Evolutionary conservation across 1,140 invertebrate species (phyloP), one percentile per base, ranked within the genome.

Genomic region (Polypedilum pembai): DNA sequence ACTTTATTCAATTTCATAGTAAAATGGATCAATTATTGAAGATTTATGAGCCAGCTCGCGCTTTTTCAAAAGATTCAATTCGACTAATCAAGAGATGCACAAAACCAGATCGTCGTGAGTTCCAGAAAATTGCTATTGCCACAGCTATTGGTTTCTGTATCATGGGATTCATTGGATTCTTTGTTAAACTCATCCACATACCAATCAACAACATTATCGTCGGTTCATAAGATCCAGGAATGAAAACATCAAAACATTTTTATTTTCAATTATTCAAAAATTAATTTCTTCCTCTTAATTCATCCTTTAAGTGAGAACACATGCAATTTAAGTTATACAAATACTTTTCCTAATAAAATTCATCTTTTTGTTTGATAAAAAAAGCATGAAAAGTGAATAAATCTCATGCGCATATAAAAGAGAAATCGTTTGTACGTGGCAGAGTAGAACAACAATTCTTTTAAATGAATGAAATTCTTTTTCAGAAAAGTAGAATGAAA

Each of bases 191-290:
- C 74, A 99, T 99, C 82, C 97, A 99, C 84, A 99, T 99, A 84
- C 98, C 98, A 76, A 99, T 99, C 86, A 99, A 99, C 85, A 99
- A 99, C 84, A 99, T 99, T 82, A 99, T 99, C 87, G 97, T 99
- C 56, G 88, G 88, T 75, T 89, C 88, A 80, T 89, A 89, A 82
- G 56, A 69, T 20, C 65, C 65, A 21, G 65, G 18, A 69, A 18
- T 8, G 20, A 21, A 20, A 69, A 3, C 63, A 66, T 66, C 8
- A 1, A 66, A 10, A n/a, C 45, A n/a, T 56, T 56, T 33, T 33
- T 33, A 33, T 33, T 33, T 33, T 33, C 24, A 33, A 33, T 5
- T 33, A 33, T 33, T 33, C 24, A 33, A 33, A 33, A 56, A 15
- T 56, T 56, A 56, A n/a, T 56, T 56, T 56, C n/a, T 56, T 56